Evolutionary conservation across 2,113 vertebrate genomes (phyloP).

Genomic region (Vulpes ferrilata): DNA sequence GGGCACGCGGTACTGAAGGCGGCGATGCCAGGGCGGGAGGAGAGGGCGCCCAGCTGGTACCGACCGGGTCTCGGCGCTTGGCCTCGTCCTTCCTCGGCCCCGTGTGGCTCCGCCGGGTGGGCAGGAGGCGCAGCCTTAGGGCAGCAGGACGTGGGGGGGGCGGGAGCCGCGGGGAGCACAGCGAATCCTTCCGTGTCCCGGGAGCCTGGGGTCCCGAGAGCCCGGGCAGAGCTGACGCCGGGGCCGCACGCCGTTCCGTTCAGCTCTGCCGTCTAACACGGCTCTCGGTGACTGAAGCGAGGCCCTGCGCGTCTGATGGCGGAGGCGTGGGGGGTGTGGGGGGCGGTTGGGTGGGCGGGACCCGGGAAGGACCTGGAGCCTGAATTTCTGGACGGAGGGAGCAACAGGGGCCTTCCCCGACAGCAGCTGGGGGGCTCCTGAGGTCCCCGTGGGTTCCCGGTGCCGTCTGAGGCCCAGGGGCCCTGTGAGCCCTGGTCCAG

Average conservation of each 20-base stretch:
- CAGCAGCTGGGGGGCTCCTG: not conserved
- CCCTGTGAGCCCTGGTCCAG: not conserved
- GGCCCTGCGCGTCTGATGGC: not conserved
- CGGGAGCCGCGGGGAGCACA: too few species aligned
- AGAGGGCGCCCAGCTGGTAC: too few species aligned
- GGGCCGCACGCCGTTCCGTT: not conserved
- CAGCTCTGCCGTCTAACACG: not conserved
- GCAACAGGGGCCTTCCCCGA: not conserved
- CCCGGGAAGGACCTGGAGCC: not conserved
- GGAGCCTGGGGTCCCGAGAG: not conserved
- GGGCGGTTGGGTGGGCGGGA: not conserved
- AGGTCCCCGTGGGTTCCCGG: not conserved
- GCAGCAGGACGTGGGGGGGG: too few species aligned
- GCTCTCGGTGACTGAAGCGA: not conserved
- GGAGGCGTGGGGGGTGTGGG: not conserved
- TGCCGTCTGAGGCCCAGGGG: not conserved
- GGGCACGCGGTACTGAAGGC: too few species aligned
- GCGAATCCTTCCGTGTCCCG: not conserved
- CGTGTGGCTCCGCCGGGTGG: too few species aligned
- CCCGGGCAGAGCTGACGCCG: not conserved
- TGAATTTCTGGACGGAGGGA: not conserved
- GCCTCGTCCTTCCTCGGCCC: too few species aligned
- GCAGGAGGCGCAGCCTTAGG: too few species aligned
- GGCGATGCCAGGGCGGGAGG: too few species aligned
- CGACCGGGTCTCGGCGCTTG: too few species aligned